Percentiles rank a stretch among this genome's conserved stretches.
Conservation (phyloP, 1,140 invertebrate genomes). For the Drosophila asahinai region DNA sequence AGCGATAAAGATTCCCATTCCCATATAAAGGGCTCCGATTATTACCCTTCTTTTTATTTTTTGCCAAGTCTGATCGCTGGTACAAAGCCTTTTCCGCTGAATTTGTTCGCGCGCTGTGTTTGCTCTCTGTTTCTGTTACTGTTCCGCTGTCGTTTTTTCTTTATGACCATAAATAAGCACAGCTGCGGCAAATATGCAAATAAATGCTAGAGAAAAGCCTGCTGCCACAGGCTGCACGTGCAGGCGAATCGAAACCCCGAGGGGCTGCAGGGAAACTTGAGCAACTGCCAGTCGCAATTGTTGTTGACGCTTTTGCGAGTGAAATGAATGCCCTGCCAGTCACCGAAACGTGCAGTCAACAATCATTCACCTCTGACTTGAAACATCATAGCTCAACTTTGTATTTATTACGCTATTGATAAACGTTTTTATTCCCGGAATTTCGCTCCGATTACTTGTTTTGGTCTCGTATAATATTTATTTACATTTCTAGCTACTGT, state of each 20-base stretch:
- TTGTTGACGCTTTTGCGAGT: constrained; percentile 30
- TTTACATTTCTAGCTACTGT: background rate
- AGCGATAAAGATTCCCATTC: constrained; percentile 25
- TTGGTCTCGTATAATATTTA: background rate
- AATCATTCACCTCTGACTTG: constrained; percentile 11
- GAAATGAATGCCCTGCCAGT: constrained; percentile 16
- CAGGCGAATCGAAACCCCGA: constrained; percentile 43
- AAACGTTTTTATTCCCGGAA: background rate
- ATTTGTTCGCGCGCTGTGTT: constrained; percentile 26
- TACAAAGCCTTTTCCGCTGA: constrained; percentile 31
- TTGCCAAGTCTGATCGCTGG: constrained; percentile 1
- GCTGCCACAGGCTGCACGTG: constrained; percentile 54
- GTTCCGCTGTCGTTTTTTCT: constrained; percentile 48
- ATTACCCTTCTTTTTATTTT: constrained; percentile 19
- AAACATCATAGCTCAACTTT: background rate
- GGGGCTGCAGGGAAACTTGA: constrained; percentile 19
- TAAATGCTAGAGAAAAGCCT: constrained; percentile 49
- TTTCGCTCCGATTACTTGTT: background rate
- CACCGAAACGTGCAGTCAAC: constrained; percentile 21
- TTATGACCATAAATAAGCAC: constrained; percentile 73
- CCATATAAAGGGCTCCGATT: constrained; percentile 5
- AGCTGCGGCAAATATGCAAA: constrained; percentile 78
- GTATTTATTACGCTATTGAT: constrained; percentile 3
- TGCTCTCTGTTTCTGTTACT: constrained; percentile 18
- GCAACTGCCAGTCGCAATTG: constrained; percentile 39